A percentile compares a stretch with the other conserved stretches of the same genome.
phyloP scores from a whole-genome alignment of 2,888 invertebrate genomes.

The Yponomeuta cagnagella region DNA sequence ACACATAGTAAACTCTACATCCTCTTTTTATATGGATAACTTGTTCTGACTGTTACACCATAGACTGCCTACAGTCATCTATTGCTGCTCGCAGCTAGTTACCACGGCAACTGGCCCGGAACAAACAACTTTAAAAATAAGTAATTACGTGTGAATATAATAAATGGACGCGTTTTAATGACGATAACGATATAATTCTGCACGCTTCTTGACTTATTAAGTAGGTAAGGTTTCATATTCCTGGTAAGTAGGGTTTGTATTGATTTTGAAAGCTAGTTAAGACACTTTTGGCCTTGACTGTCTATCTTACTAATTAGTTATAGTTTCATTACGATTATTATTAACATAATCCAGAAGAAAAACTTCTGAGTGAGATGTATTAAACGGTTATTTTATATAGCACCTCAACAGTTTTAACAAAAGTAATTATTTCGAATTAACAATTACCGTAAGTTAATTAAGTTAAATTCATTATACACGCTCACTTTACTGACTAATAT shows the following conservation, averaged over 20 bases:
- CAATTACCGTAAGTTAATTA: conserved; percentile 36
- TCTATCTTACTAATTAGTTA: no score
- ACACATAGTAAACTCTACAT: no score
- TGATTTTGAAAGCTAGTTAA: neutral
- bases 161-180: conserved; percentile 3
- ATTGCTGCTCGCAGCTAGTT: conserved; percentile 8
- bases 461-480: conserved; percentile 33
- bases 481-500: conserved; percentile 40
- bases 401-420: neutral
- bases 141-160: conserved; percentile 21
- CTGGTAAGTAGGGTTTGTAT: neutral
- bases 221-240: neutral
- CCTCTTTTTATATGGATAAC: no score
- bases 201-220: neutral
- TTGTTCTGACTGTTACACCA: no score
- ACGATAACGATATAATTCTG: neutral
- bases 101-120: conserved; percentile 1
- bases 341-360: neutral
- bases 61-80: neutral
- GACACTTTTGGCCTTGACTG: no score
- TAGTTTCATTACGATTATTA: neutral
- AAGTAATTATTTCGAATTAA: neutral
- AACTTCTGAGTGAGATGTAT: neutral
- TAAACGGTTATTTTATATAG: neutral
- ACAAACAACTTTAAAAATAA: conserved; percentile 15